Evolutionary conservation across 2,113 vertebrate species (phyloP).

Genomic region (Numenius arquata): DNA sequence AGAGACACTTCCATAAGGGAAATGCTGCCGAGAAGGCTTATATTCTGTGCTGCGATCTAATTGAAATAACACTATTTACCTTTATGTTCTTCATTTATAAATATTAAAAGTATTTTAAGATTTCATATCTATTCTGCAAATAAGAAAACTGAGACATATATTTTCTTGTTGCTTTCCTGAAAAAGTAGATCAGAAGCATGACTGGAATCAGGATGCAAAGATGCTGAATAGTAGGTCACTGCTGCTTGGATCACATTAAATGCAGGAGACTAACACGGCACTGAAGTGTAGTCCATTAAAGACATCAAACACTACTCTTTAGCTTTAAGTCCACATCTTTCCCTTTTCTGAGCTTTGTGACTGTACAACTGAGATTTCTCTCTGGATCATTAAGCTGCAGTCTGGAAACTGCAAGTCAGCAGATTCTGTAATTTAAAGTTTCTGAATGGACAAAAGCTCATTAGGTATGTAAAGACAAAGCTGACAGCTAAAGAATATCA

Average conservation of each 20-base stretch:
- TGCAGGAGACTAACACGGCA: neutral
- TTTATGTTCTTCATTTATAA: neutral
- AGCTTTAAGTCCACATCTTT: neutral
- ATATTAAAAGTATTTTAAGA: neutral
- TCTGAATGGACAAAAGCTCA: conserved; percentile 38
- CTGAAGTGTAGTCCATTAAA: conserved; percentile 16
- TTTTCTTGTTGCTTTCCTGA: neutral
- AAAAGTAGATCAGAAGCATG: conserved; percentile 21
- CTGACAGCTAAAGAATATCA: neutral
- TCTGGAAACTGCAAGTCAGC: conserved; percentile 38
- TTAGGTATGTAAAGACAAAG: conserved; percentile 33
- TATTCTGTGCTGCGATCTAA: neutral
- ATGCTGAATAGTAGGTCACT: neutral
- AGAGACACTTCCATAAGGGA: neutral
- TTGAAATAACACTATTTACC: neutral
- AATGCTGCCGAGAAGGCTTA: neutral
- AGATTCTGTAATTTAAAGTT: conserved; percentile 33
- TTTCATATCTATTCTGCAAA: neutral
- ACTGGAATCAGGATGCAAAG: conserved; percentile 18
- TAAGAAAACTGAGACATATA: neutral
- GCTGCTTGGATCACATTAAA: conserved; percentile 17
- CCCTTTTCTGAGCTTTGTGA: neutral
- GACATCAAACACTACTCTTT: neutral
- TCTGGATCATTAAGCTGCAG: conserved; percentile 23
- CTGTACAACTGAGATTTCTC: conserved; percentile 23